Evolutionary conservation across 2,888 invertebrate species (phyloP).

Genomic region (Onchidella celtica): DNA sequence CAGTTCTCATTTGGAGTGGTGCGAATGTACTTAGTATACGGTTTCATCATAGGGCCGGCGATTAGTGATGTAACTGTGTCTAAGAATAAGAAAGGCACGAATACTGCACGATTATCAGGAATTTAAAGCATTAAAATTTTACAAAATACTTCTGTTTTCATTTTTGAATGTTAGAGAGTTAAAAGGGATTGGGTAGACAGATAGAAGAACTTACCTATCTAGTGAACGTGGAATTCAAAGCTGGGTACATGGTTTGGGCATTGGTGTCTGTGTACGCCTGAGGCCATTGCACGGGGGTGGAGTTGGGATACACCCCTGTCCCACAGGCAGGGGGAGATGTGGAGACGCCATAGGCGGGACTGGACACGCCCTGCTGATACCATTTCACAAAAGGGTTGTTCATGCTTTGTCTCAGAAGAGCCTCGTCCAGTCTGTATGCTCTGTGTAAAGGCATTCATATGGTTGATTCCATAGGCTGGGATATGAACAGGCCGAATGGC

Average conservation of each 20-base stretch:
- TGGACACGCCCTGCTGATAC: slow-evolving; percentile 65
- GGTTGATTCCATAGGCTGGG: too few relatives aligned
- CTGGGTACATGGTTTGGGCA: slow-evolving; percentile 62
- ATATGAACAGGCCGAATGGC: not conserved
- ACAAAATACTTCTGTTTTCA: too few relatives aligned
- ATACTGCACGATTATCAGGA: too few relatives aligned
- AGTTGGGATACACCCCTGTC: slow-evolving; percentile 56
- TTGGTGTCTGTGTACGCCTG: slow-evolving; percentile 66
- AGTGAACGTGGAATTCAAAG: slow-evolving; percentile 61
- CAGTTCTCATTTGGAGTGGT: too few relatives aligned
- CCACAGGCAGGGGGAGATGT: slow-evolving; percentile 53
- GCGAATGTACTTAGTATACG: too few relatives aligned
- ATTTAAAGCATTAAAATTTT: too few relatives aligned
- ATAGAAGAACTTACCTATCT: slow-evolving; percentile 57
- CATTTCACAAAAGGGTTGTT: slow-evolving; percentile 75
- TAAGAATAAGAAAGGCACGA: too few relatives aligned
- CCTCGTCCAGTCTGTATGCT: slow-evolving; percentile 75
- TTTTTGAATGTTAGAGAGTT: too few relatives aligned
- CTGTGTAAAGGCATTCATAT: slow-evolving; percentile 48
- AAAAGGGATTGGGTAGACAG: too few relatives aligned
- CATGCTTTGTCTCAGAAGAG: slow-evolving; percentile 72
- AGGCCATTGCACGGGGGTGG: slow-evolving; percentile 68
- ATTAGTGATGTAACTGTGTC: too few relatives aligned
- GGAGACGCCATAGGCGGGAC: slow-evolving; percentile 30
- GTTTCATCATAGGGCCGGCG: too few relatives aligned